Base-by-base conservation (phyloP, 2,113 vertebrate species). In the Xiphophorus couchianus region DNA sequence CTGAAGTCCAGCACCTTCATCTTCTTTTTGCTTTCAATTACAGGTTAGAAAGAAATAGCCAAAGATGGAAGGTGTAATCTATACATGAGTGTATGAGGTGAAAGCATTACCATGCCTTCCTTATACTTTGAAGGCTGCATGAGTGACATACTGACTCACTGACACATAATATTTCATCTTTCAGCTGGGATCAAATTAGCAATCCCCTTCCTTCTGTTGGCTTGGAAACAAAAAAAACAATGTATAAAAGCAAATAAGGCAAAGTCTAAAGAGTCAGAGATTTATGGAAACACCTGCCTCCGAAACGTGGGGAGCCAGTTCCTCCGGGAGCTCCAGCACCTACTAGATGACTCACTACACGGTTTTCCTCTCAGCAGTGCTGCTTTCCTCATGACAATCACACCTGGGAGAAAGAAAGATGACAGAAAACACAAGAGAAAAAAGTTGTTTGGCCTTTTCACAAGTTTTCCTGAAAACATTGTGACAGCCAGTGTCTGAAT, bases 301-400 rank as follows among this genome's bases (percentile, higher is more conserved):
- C 60, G 60, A 37, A 72, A 84, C 42, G 25, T 71, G 73, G 74
- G 39, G 60, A 44, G 71, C 51, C 44, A 74, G 44, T 77, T 69
- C 78, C 82, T 65, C 30, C 35, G 82, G 80, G 82, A 77, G 81
- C 77, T 60, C 62, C 65, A 31, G 67, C 30, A 58, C 73, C 71
- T 66, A 42, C 80, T 78, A 63, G 69, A 66, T 84, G 84, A 83
- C 69, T 88, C 86, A 82, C 84, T 74, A 72, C 80, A 84, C n/a
- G 76, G 64, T 86, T 90, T 86, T 67, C 71, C 80, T 88, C 82
- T 86, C 84, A 84, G 83, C 62, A 28, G 37, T 63, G 3, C 30
- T 68, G 78, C 80, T 77, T 75, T 61, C 44, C 72, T 72, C 29
- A 27, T 69, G 33, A 66, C 58, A 78, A 71, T 69, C 74, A 80